Evolutionary conservation across 2,797 vertebrate genomes (phyloP), one percentile per base, ranked within the genome.

Genomic region (Chelon auratus): DNA sequence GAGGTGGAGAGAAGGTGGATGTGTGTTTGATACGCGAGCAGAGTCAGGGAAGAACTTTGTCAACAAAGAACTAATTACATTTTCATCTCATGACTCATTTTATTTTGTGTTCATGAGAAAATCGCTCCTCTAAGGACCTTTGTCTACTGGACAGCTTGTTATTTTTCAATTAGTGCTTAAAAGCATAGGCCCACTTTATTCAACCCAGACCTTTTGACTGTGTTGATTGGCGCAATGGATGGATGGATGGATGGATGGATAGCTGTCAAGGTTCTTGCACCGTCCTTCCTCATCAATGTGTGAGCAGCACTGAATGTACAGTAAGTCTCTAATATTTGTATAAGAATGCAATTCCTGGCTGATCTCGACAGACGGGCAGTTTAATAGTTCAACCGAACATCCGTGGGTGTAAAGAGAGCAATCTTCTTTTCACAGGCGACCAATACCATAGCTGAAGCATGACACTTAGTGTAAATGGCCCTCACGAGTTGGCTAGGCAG

Each of bases 101-200:
- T n/a, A 60, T 73, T 65, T 60, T 26, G 57, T 36, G 42, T 58
- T 70, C 30, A 62, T 78, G 33, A 83, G 42, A 69, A 76, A 77
- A 71, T 10, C 37, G 64, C 72, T 77, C 39, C 73, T 78, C 18
- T 14, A 26, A 54, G 48, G 24, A 37, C 24, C 33, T 73, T 39
- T 8, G 1, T 45, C 33, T 13, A 3, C 24, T 17, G 48, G 62
- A 75, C 52, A 61, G 26, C 58, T 82, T 68, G 70, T 83, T 80
- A 77, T 76, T 80, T 83, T 74, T 56, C 75, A 73, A 77, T 83
- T 78, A 74, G 67, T 2, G 54, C 57, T 56, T 33, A 36, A 65
- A 33, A 72, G 59, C 9, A 78, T 65, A 26, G 48, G 18, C n/a
- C 60, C 61, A 14, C 58, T 37, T 53, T 68, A 62, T 53, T 69